Evolutionary conservation across 1,140 invertebrate genomes (phyloP), one percentile per base, ranked within the genome.

Genomic region (Trichonephila clavata): DNA sequence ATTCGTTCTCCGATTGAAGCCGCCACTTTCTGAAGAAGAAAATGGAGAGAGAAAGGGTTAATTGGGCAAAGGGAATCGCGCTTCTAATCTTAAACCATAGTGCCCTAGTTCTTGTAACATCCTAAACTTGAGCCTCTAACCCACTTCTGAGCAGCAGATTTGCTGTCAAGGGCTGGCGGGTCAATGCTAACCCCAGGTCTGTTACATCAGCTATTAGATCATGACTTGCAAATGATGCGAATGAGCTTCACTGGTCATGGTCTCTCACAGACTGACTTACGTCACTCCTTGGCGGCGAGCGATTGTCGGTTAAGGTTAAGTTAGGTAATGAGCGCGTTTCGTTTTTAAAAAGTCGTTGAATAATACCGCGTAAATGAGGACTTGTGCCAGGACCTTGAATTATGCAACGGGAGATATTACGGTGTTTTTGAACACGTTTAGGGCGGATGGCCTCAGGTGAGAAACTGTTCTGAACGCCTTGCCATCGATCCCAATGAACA

Each of bases 151-250:
- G 39, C 32, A n/a, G 27, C 60, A 50, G 14, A 50, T 50, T 80
- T 60, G 43, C 68, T 59, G 88, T 90, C 88, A 90, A 90, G 88
- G 88, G 88, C 88, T 80, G 50, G 50, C 68, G 88, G 88, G 88
- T 90, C 88, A 90, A 80, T 90, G 71, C 88, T 90, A 90, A 89
- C 87, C 39, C 65, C 50, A 50, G 50, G 65, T 89, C 57, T 50
- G 57, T 27, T 90, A 90, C 88, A 65, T 90, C 88, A 90, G 57
- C 2, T 90, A 68, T 90, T 90, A 90, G 50, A 90, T 90, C 88
- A 90, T 68, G 88, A 90, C 57, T 60, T 60, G 59, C 84, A 60
- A 60, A 24, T 61, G 27, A 57, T 86, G 27, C 57, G n/a, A 50
- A 20, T 83, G 32, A 50, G 50, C 50, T 8, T 50, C 50, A 20